phyloP scores from a whole-genome alignment of 2,113 vertebrate genomes.

The Phoenicopterus ruber region DNA sequence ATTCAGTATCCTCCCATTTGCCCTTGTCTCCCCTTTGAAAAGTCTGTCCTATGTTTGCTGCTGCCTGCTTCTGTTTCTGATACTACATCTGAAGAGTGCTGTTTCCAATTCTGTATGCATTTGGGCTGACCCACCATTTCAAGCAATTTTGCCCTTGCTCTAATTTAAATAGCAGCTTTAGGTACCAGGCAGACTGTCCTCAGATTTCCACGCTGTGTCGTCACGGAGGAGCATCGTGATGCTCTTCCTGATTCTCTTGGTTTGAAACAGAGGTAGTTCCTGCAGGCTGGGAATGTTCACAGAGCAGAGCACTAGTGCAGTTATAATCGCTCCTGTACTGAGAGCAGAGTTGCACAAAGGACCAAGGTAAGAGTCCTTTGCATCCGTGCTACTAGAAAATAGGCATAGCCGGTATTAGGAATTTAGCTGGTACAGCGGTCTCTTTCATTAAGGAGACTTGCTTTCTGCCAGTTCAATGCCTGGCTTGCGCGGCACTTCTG shows the following conservation, averaged over 20 bases:
- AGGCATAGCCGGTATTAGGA: not conserved
- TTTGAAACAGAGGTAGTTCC: not conserved
- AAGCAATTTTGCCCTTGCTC: not conserved
- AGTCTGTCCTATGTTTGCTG: not conserved
- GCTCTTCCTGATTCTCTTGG: not conserved
- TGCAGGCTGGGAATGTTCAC: not conserved
- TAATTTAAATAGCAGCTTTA: not conserved
- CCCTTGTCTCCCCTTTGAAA: not conserved
- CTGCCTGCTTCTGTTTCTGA: not conserved
- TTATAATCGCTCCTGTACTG: not conserved
- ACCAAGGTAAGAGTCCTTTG: not conserved
- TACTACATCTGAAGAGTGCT: not conserved
- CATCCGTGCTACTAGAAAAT: not conserved
- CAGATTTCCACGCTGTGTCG: not conserved
- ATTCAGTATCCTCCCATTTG: not conserved
- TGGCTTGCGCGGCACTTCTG: not conserved
- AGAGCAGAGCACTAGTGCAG: not conserved
- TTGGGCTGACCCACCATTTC: not conserved
- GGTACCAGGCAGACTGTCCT: not conserved
- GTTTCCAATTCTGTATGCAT: not conserved
- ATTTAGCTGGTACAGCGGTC: not conserved
- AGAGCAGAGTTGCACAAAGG: not conserved
- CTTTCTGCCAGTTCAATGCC: not conserved
- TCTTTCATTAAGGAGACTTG: not conserved
- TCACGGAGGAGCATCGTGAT: not conserved